These are phyloP conservation scores for rat (Rattus norvegicus) DNA, from an alignment of 2,113 vertebrate species.

Conservation along the genomic window DNA sequence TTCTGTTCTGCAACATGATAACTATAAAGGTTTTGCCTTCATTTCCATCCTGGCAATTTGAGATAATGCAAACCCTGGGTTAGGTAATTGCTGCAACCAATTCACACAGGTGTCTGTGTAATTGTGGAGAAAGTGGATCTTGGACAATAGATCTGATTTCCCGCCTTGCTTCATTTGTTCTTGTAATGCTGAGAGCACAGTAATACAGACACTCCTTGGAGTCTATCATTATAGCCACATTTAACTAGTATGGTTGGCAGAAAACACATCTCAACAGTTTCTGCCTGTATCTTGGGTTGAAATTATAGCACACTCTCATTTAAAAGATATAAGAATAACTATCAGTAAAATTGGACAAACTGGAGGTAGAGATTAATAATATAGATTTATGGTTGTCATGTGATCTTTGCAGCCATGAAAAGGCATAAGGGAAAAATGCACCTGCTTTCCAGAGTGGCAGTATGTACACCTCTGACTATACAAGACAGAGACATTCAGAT, in stretches of 20 bases:
- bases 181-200: constrained; percentile 7
- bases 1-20: background rate
- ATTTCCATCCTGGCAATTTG: background rate
- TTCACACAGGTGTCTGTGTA: constrained; percentile 16
- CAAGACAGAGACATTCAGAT: fast-evolving
- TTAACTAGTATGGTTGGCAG: background rate
- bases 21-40: background rate
- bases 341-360: background rate
- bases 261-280: constrained; percentile 27
- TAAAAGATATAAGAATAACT: constrained; percentile 14
- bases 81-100: constrained; percentile 1
- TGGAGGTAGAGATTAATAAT: background rate
- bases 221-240: background rate
- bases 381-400: background rate
- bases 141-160: constrained; percentile 46
- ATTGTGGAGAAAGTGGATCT: background rate
- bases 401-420: background rate
- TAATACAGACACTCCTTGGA: background rate
- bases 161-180: background rate
- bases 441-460: background rate
- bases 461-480: background rate
- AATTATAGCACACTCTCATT: background rate
- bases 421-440: background rate
- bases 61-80: background rate
- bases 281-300: background rate